Evolutionary conservation across 2,113 vertebrate species (phyloP), one percentile per base, ranked within the genome.

Genomic region (Megaleporinus macrocephalus): DNA sequence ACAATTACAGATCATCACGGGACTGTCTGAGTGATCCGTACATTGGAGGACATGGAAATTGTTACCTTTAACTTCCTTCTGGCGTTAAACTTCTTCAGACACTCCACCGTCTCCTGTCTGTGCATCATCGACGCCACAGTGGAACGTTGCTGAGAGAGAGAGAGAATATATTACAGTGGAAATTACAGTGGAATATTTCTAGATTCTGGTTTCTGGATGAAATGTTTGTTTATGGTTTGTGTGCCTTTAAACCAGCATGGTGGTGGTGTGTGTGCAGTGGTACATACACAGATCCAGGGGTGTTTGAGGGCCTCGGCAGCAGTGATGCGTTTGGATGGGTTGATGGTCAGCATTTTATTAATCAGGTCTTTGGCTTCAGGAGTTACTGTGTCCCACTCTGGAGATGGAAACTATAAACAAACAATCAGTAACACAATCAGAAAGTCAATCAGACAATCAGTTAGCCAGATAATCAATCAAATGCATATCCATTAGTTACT

Each of bases 111-210:
- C 90, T 99, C 97, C 92, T 99, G 97, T 82, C 97, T 96, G 95
- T 99, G 98, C 97, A 99, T 99, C 97, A 99, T 98, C 80, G 98
- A 99, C 44, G 98, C 98, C 85, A 99, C 98, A 86, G 98, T 99
- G 87, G 97, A 99, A 76, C 98, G 97, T 98, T 99, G 98, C 97
- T 99, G 86, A 82, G 65, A 68, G 61, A 82, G 74, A 75, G 15
- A 57, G 41, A 79, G 53, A 61, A 12, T 15, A 51, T 51, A 12
- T 57, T 30, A 53, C 36, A 14, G 76, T 70, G n/a, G 59, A 30
- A 44, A 18, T 36, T 4, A 36, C n/a, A n/a, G n/a, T n/a, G n/a
- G n/a, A n/a, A n/a, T n/a, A n/a, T n/a, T n/a, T n/a, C n/a, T n/a
- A n/a, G n/a, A n/a, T n/a, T n/a, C n/a, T n/a, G n/a, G n/a, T n/a